Base-by-base conservation (phyloP, 2,113 vertebrate genomes). In the Indicator maculatus region DNA sequence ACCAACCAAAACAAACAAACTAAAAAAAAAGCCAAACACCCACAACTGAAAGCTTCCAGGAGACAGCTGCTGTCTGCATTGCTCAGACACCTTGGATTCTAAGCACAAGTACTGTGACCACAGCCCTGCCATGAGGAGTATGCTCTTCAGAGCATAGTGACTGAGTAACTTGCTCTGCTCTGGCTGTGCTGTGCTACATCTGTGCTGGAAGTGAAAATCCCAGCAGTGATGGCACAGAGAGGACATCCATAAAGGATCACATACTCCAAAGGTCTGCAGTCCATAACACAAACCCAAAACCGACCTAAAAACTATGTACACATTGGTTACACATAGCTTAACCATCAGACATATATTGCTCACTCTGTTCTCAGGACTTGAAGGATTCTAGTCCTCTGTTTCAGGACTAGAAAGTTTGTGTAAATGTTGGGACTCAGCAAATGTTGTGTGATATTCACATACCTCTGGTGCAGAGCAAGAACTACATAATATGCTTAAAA, bases 31-130 rank as follows among this genome's bases (percentile, higher is more conserved):
- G 45, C 19, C 61, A 61, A 58, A 30, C 30, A 24, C 12, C 23
- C 50, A 52, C 41, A 52, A 52, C 50, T 52, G 50, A 26, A 85
- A 73, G 8, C 17, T 61, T 88, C 30, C 36, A 33, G 67, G 50
- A 80, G 27, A 39, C 8, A 18, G 10, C 39, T 86, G 27, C 30
- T 61, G 27, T 39, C 59, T 61, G 45, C 16, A 30, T 45, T 67
- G 36, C 2, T 2, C 33, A 56, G 27, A 44, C 11, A 39, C 12
- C 6, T 78, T 24, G 44, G 23, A 56, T 31, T 59, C 27, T 31
- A n/a, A 30, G 30, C 26, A 20, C 24, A 71, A n/a, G 45, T 14
- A 41, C 2, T 0, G 0, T 67, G 55, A 50, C 31, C 24, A 21
- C 55, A 50, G 15, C 41, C 41, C 17, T 59, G 16, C 56, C 2